Percentiles rank a stretch among this genome's conserved stretches.
These are phyloP conservation scores for Cryptus armator DNA, from an alignment of 2,888 invertebrate species.

Conservation along the genomic window DNA sequence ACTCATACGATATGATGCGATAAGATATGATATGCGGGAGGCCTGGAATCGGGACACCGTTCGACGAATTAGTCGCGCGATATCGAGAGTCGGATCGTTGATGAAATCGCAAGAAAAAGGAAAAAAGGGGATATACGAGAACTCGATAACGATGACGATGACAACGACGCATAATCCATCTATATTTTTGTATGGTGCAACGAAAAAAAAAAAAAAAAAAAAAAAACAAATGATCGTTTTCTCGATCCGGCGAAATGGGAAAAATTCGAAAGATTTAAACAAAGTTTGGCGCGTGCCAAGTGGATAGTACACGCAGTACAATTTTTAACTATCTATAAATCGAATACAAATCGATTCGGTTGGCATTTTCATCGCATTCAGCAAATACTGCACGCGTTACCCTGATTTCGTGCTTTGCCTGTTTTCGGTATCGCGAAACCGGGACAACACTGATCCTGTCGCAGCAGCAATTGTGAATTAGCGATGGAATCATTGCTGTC, in stretches of 20 bases:
- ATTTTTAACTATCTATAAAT: background rate
- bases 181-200: background rate
- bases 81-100: background rate
- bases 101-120: background rate
- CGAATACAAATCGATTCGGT: background rate
- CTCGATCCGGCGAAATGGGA: no score
- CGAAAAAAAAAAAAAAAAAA: no score
- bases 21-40: background rate
- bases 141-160: background rate
- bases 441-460: constrained; percentile 86
- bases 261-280: no score
- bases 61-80: no score
- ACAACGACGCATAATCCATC: background rate
- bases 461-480: constrained; percentile 76
- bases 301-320: no score
- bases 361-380: constrained; percentile 71
- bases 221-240: no score
- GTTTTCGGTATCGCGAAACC: constrained; percentile 84
- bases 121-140: background rate
- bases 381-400: constrained; percentile 84
- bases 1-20: background rate
- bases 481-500: constrained; percentile 73
- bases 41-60: background rate
- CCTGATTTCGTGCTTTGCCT: constrained; percentile 84
- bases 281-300: no score